Evolutionary conservation across 1,140 invertebrate species (phyloP).

Genomic region (Aphelinus certus): DNA sequence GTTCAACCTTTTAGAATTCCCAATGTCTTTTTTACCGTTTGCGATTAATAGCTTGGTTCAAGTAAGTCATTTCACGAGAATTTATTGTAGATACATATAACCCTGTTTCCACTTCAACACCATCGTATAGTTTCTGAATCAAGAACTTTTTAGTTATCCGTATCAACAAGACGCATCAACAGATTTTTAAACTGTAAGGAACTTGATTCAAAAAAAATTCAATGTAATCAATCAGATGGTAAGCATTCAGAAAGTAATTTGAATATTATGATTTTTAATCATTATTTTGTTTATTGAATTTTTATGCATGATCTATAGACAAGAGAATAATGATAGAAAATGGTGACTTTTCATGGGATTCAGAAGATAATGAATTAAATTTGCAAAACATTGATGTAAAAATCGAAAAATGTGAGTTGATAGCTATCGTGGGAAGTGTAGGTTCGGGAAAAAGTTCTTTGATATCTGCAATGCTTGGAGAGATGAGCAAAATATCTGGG

Average conservation of each 20-base stretch:
- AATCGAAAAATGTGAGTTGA: constrained; percentile 73
- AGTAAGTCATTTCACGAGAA: constrained; percentile 69
- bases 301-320: too few relatives aligned
- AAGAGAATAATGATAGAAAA: constrained; percentile 74
- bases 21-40: constrained; percentile 89
- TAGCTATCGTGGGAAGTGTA: constrained; percentile 89
- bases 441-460: constrained; percentile 92
- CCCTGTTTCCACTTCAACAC: too few relatives aligned
- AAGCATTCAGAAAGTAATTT: constrained; percentile 70
- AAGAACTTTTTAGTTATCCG: constrained; percentile 70
- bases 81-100: too few relatives aligned
- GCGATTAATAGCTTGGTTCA: constrained; percentile 88
- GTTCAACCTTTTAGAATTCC: constrained; percentile 97
- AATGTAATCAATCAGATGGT: constrained; percentile 72
- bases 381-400: constrained; percentile 80
- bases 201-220: constrained; percentile 78
- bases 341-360: constrained; percentile 82
- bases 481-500: constrained; percentile 87
- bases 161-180: constrained; percentile 85
- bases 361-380: constrained; percentile 67
- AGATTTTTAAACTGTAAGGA: constrained; percentile 91
- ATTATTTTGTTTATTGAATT: too few relatives aligned
- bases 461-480: constrained; percentile 85
- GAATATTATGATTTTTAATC: constrained; percentile 50
- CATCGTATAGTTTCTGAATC: too few relatives aligned